These are phyloP conservation scores for Formica exsecta DNA, from an alignment of 1,140 invertebrate genomes.

Conservation along the genomic window DNA sequence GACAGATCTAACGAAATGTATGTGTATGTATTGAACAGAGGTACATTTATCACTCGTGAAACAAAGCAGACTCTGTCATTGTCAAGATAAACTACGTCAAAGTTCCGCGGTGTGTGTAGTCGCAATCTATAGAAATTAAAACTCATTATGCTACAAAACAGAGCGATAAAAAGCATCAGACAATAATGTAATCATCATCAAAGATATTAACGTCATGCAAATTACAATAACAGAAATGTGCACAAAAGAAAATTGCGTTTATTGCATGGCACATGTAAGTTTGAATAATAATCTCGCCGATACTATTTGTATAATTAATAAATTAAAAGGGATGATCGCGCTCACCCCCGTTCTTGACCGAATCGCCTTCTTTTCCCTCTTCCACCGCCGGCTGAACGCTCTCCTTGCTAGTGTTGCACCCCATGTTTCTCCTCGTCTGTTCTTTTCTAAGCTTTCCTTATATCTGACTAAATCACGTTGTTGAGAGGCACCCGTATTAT, in stretches of 20 bases:
- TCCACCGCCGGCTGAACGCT: conserved; percentile 84
- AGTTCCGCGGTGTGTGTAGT: conserved; percentile 7
- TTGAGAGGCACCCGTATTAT: not conserved
- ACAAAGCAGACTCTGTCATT: conserved; percentile 30
- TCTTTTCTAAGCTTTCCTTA: not conserved
- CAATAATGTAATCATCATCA: conserved; percentile 18
- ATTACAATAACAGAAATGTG: not conserved
- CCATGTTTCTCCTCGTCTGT: conserved; percentile 76
- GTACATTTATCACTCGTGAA: conserved; percentile 55
- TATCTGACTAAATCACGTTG: conserved; percentile 3
- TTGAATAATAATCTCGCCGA: not conserved
- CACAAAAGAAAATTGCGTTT: not conserved
- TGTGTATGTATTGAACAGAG: not conserved
- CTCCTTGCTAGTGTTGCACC: conserved; percentile 85
- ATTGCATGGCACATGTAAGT: not conserved
- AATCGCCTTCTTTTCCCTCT: conserved; percentile 81
- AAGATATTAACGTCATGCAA: conserved; percentile 2
- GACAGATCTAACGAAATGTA: conserved; percentile 38
- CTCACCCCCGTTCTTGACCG: conserved; percentile 84
- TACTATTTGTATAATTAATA: not conserved
- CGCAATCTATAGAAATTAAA: conserved; percentile 12
- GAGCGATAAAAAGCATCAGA: not conserved
- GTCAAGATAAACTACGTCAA: conserved; percentile 49
- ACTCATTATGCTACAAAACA: not conserved
- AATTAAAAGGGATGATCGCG: conserved; percentile 13